phyloP scores from a whole-genome alignment of 2,888 invertebrate species.

The Odiellus spinosus region DNA sequence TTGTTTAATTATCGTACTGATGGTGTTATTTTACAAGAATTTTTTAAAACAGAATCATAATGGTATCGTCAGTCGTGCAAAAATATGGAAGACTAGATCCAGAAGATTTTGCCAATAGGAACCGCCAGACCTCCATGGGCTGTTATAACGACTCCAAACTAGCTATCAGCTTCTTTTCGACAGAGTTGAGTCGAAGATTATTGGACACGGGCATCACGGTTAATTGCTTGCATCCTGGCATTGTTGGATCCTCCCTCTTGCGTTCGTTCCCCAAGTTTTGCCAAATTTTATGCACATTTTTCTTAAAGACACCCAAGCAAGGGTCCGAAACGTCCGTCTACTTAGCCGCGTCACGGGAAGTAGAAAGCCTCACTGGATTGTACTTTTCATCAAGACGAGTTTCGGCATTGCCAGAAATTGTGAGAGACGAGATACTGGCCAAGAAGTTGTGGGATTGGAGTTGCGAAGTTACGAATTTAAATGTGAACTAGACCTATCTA shows the following conservation, averaged over 20 bases:
- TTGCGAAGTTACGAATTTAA: too few species aligned
- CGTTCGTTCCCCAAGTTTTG: too few species aligned
- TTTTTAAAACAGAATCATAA: conserved; percentile 16
- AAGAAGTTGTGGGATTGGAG: neutral
- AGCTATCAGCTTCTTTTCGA: conserved; percentile 26
- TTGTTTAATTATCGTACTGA: too few species aligned
- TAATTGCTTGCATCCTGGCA: conserved; percentile 72
- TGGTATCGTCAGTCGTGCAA: conserved; percentile 21
- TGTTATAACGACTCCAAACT: conserved; percentile 26
- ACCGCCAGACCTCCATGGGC: conserved; percentile 15
- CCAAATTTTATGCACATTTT: too few species aligned
- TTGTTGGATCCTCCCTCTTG: conserved; percentile 35
- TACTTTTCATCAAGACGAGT: too few species aligned
- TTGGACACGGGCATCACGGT: conserved; percentile 46
- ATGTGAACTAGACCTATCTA: too few species aligned
- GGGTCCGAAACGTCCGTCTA: too few species aligned
- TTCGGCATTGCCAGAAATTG: neutral
- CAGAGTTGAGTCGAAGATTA: conserved; percentile 24
- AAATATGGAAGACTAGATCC: conserved; percentile 17
- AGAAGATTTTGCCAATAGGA: conserved; percentile 19
- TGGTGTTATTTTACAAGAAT: too few species aligned
- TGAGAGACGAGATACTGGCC: neutral
- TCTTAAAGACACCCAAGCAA: too few species aligned
- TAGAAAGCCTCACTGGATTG: too few species aligned
- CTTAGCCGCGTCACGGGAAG: too few species aligned